phyloP scores from a whole-genome alignment of 2,113 vertebrate species.

The Heterotilapia buettikoferi region DNA sequence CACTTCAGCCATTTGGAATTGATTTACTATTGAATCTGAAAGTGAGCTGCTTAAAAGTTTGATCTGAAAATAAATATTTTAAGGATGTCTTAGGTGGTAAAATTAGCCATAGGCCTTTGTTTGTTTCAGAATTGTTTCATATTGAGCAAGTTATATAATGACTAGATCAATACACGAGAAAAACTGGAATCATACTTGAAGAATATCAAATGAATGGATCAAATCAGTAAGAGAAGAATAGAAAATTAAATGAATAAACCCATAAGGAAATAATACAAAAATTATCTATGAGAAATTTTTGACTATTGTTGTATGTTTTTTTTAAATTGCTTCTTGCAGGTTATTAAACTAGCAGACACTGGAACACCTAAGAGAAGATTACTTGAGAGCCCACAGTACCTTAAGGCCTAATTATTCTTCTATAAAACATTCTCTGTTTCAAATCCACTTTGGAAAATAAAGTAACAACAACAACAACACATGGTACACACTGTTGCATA shows the following conservation, averaged over 20 bases:
- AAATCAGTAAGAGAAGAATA: slow-evolving; percentile 5
- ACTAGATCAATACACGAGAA: not conserved
- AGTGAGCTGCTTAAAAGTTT: not conserved
- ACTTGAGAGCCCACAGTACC: not conserved
- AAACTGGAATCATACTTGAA: not conserved
- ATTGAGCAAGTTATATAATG: not conserved
- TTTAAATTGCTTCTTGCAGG: not conserved
- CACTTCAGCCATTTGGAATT: not conserved
- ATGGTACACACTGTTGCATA: not conserved
- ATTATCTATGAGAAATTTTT: not conserved
- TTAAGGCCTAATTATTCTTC: not conserved
- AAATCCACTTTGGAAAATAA: not conserved
- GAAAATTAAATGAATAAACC: not conserved
- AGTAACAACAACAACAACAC: not conserved
- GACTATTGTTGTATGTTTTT: not conserved
- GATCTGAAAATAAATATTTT: not conserved
- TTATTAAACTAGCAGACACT: not conserved
- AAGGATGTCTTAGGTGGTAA: not conserved
- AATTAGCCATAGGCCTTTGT: not conserved
- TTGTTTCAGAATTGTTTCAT: not conserved
- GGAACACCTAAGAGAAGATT: not conserved
- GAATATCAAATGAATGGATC: not conserved
- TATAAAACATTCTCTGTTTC: not conserved
- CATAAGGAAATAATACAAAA: not conserved
- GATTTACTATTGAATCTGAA: not conserved